Base-by-base conservation (phyloP, 2,888 invertebrate species). In the Bimastos eiseni region DNA sequence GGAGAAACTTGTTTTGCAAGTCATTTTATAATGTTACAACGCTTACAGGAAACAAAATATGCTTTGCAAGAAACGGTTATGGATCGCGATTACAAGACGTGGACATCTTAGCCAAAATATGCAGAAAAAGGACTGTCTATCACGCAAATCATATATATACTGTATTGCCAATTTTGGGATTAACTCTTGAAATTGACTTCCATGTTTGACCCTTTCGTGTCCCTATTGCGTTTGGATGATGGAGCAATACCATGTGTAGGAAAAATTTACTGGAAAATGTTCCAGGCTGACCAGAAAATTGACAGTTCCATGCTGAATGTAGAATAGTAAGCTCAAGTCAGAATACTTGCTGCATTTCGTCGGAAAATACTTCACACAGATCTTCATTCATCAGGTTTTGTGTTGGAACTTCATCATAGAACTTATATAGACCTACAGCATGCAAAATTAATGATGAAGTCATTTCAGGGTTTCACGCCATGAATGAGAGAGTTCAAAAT, bases 401-500 rank as follows among this genome's bases (percentile, higher is more conserved):
- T 86, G 37, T 37, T 86, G n/a, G n/a, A 86, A 3, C 86, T 3
- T 86, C n/a, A 86, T 5, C n/a, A n/a, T 24, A 86, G 86, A 86
- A 21, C 33, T 36, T 86, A n/a, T n/a, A n/a, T n/a, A n/a, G n/a
- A n/a, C 37, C 86, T n/a, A 36, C 86, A 86, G 37, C 86, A 86
- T 86, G 86, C 30, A 36, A 86, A n/a, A n/a, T n/a, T n/a, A n/a
- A 86, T 86, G 19, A 34, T 19, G 86, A 86, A 37, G 86, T 86
- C 37, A 37, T 86, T 24, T 34, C 86, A 86, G 86, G 86, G 21
- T 86, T 86, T 37, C 86, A 86, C 37, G 86, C 37, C 15, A n/a
- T 86, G 86, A 86, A n/a, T 36, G 86, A 86, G 86, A 86, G 86
- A 86, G 37, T 86, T 86, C 86, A 86, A 6, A 86, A 86, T 34